Evolutionary conservation across 2,113 vertebrate species (phyloP), one percentile per base, ranked within the genome.

Genomic region (Amblyornis subalaris): DNA sequence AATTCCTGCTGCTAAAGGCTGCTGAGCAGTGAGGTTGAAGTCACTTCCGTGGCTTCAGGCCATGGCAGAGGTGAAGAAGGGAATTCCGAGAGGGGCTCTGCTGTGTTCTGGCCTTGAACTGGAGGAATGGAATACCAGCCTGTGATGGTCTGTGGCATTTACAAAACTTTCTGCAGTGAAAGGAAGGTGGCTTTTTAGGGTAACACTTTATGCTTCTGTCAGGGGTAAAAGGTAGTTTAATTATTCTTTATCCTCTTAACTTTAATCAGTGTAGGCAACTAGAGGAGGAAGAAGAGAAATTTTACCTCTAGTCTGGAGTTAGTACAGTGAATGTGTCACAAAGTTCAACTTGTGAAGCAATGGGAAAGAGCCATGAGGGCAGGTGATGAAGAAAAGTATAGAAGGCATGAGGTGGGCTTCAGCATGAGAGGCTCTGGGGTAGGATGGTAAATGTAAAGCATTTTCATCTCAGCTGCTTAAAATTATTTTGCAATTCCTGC

Each of bases 371-470:
- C 7, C 18, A 16, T 14, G 5, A 4, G 38, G 45, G 31, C 58
- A 38, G n/a, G 28, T 62, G 44, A 7, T 25, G 17, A 28, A 38
- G 23, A 12, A 3, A 44, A 40, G 14, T 14, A 9, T 2, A 18
- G 31, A 45, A n/a, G 47, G 5, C 1, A 0, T 1, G 29, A 55
- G 26, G 14, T 47, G n/a, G 29, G 20, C 42, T 47, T 29, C 16
- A 33, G 19, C 11, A 6, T 2, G 21, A 28, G 55, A 31, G 55
- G 22, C 3, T 2, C 14, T 2, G 8, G 7, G 8, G 7, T 8
- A 4, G 10, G 10, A 10, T 22, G 17, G 3, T 19, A 14, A 50
- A 10, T 12, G 21, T 5, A 2, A 12, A 55, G 16, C 10, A 14
- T 35, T 70, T 51, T 70, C 12, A 24, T 16, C 35, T 6, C 12